Conservation (phyloP, 2,797 vertebrate species). For the Coreius guichenoti region DNA sequence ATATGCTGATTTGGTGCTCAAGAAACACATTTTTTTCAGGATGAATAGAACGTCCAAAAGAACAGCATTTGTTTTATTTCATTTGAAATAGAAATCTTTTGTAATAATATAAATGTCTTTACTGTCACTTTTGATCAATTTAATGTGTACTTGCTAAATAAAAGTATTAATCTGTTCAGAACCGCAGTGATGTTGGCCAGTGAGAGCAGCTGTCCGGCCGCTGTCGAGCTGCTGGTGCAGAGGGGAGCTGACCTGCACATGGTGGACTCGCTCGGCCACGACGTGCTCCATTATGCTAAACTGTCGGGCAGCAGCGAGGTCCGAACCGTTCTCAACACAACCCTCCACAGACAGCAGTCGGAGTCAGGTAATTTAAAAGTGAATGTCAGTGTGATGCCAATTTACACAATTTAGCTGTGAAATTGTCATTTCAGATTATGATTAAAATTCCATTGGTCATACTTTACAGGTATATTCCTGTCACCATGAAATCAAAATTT, state of each 20-base stretch:
- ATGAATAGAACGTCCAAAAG: background rate
- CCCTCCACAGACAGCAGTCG: constrained; percentile 78
- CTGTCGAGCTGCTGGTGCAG: constrained; percentile 82
- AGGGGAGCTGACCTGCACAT: constrained; percentile 83
- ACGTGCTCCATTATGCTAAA: constrained; percentile 85
- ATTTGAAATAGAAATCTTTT: background rate
- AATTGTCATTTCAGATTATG: background rate
- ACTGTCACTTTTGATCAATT: background rate
- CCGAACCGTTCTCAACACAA: constrained; percentile 74
- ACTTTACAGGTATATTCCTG: background rate
- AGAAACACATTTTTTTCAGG: background rate
- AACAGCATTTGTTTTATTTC: background rate
- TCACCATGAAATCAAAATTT: background rate
- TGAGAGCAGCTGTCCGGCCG: constrained; percentile 77
- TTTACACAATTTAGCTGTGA: background rate
- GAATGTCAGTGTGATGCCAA: background rate
- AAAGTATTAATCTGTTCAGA: constrained; percentile 69
- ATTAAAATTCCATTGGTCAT: background rate
- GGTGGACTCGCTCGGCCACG: constrained; percentile 88
- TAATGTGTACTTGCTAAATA: background rate
- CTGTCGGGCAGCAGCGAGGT: constrained; percentile 82
- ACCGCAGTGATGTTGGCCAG: constrained; percentile 89
- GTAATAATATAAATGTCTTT: background rate
- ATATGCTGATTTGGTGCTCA: background rate
- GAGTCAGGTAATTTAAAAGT: constrained; percentile 79